Percentiles rank a stretch among this genome's conserved stretches.
Evolutionary conservation across 2,797 vertebrate species (phyloP).

Genomic region (Tenualosa ilisha): DNA sequence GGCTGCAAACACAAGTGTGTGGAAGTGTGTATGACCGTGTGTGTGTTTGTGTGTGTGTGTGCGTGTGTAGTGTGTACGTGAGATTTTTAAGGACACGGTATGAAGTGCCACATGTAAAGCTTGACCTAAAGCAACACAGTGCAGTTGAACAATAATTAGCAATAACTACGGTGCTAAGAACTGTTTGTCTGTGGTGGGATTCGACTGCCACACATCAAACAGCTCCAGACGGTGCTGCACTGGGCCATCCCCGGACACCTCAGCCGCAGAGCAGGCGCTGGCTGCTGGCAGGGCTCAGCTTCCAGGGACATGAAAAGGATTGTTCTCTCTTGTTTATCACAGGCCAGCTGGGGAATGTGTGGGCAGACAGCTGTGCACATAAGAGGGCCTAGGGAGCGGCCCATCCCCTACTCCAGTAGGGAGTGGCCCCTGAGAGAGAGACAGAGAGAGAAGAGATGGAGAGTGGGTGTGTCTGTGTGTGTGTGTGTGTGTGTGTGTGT

Average conservation of each 20-base stretch:
- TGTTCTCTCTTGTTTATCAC: conserved; percentile 22
- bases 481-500: not conserved
- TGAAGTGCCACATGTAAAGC: not conserved
- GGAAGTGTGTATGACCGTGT: not conserved
- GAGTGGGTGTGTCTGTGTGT: conserved; percentile 31
- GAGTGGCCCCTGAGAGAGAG: not conserved
- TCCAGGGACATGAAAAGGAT: conserved; percentile 26
- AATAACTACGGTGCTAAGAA: conserved; percentile 24
- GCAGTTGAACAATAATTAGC: not conserved
- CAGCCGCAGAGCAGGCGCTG: conserved; percentile 36
- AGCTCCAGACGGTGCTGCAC: conserved; percentile 29
- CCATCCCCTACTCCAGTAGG: conserved; percentile 15
- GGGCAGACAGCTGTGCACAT: conserved; percentile 49
- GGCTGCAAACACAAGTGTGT: conserved; percentile 8
- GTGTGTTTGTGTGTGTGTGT: not conserved
- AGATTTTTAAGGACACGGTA: not conserved
- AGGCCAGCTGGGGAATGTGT: conserved; percentile 38
- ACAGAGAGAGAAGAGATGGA: not conserved
- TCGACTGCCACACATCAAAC: conserved; percentile 25
- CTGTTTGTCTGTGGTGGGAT: conserved; percentile 23
- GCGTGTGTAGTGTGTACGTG: not conserved
- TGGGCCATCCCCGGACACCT: conserved; percentile 25
- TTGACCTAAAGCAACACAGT: conserved; percentile 32
- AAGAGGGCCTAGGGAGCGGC: conserved; percentile 31
- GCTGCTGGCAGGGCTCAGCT: conserved; percentile 15